Evolutionary conservation across 2,113 vertebrate genomes (phyloP), one percentile per base, ranked within the genome.

Genomic region (Notarius quadriscutis): DNA sequence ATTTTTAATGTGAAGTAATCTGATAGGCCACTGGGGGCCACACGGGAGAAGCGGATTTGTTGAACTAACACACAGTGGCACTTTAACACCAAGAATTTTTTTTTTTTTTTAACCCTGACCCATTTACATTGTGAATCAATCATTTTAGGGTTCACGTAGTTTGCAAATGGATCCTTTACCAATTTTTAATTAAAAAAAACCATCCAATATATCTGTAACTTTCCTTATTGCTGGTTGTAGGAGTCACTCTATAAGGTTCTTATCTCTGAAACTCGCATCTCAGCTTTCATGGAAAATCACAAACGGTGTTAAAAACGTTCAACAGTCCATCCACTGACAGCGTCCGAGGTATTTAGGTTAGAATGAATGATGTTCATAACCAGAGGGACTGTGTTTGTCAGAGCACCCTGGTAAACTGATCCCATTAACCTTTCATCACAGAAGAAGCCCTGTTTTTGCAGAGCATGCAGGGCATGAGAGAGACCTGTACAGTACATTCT

Each of bases 1-100:
- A 94, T 92, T 91, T 93, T 94, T 93, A 93, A 95, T 92, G 92
- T 53, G 84, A 88, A 63, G 94, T 89, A 95, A 95, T 85, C 12
- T 83, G 92, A 95, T 93, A 91, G 20, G 90, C 71, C 69, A 65
- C 84, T 79, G 20, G 87, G 63, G 90, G 89, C 89, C 83, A 80
- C 88, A 41, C 51, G 88, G 80, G 77, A 72, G 75, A 62, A 91
- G 88, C 78, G 91, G 90, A 94, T 93, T 94, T 93, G 91, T 91
- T 91, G 51, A 48, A 86, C 22, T 85, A 87, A 91, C 71, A 87
- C 83, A 34, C 78, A 86, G 48, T 69, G 74, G 75, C 78, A 69
- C 3, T 5, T 41, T 41, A 41, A 41, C 41, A 41, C 41, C 41
- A 41, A 41, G 41, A 41, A 41, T 41, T 41, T 41, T 41, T 41